phyloP scores from a whole-genome alignment of 2,888 invertebrate species.

The Polydrusus pterygomalis region DNA sequence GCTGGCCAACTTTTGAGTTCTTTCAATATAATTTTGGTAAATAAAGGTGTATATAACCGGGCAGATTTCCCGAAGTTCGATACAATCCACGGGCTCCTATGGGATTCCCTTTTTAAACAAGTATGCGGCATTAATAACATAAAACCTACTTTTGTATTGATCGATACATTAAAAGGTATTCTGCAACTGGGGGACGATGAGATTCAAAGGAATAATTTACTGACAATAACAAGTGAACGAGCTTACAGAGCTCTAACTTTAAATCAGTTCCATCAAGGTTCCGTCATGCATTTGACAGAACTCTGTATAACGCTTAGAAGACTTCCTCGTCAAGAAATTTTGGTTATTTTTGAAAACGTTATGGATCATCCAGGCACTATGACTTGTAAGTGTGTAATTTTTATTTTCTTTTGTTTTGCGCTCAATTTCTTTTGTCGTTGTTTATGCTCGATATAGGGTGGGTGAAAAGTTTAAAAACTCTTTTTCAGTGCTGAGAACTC shows the following conservation, averaged over 20 bases:
- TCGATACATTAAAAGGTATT: constrained; percentile 55
- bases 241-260: constrained; percentile 56
- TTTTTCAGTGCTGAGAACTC: constrained; percentile 49
- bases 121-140: constrained; percentile 55
- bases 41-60: constrained; percentile 46
- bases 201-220: constrained; percentile 49
- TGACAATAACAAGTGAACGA: constrained; percentile 54
- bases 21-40: constrained; percentile 56
- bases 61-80: constrained; percentile 55
- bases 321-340: constrained; percentile 53
- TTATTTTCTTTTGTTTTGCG: too few relatives aligned
- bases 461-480: too few relatives aligned
- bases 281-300: constrained; percentile 60
- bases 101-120: constrained; percentile 57
- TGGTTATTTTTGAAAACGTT: constrained; percentile 53
- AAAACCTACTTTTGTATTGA: constrained; percentile 57
- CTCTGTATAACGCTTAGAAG: constrained; percentile 57
- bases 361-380: constrained; percentile 54
- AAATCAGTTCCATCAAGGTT: constrained; percentile 53
- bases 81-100: constrained; percentile 54
- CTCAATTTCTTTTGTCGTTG: too few relatives aligned
- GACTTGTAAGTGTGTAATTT: constrained; percentile 39
- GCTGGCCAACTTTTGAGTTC: constrained; percentile 55
- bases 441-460: too few relatives aligned
- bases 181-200: constrained; percentile 55